Evolutionary conservation across 2,888 invertebrate genomes (phyloP), one percentile per base, ranked within the genome.

Genomic region (Lasioglossum malachurum): DNA sequence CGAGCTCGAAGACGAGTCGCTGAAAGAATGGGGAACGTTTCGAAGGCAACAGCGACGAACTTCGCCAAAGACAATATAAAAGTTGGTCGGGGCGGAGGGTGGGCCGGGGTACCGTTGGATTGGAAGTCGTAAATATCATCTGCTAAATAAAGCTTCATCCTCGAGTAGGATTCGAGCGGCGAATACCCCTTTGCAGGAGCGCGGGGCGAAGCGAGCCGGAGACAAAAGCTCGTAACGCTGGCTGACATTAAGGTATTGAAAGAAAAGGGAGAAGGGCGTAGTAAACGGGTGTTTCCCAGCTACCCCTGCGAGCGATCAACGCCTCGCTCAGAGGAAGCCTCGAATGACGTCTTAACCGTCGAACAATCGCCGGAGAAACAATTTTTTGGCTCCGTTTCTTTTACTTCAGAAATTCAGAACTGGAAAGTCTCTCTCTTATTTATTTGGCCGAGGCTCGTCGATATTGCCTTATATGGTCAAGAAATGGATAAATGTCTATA

Each of bases 91-190:
- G 1, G 23, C 35, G 35, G 35, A 69, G 67, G 35, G 23, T 35
- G 67, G n/a, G n/a, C 23, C 87, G 90, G 93, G 92, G 92, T 87
- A 79, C 88, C 88, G 86, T 82, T 80, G 92, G 91, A 94, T 94
- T 94, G 93, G 92, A 94, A 94, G 94, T 94, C 94, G 92, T 95
- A 95, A 95, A 95, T 95, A 95, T 95, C 94, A 95, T 95, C 94
- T 94, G 94, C 94, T 94, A 94, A 95, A 95, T 95, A 94, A 94
- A 95, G 93, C 94, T 94, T 93, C 91, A 91, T 93, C 92, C 91
- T 93, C 90, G 93, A 93, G 93, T 92, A 91, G 91, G 87, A 87
- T 92, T 87, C 86, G 81, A 89, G 89, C 89, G 91, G 89, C 85
- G 87, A 90, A 90, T 92, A 94, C 92, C 93, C 93, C 93, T 93